These are phyloP conservation scores for Melitaea athalia DNA, from an alignment of 2,888 invertebrate genomes.

Conservation along the genomic window DNA sequence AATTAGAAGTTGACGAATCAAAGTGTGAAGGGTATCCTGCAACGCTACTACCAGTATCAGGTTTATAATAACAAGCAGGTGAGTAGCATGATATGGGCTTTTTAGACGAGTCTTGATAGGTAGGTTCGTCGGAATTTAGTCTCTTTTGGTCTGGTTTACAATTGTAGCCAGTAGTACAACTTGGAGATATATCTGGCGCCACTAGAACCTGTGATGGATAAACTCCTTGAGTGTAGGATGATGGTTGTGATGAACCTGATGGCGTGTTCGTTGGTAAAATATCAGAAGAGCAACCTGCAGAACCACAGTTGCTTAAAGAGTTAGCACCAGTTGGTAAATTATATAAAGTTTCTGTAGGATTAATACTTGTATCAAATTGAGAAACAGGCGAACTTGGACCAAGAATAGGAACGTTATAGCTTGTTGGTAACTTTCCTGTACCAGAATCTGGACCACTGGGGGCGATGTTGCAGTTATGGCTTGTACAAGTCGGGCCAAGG, in stretches of 20 bases:
- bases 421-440: slow-evolving; percentile 45
- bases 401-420: slow-evolving; percentile 49
- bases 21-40: slow-evolving; percentile 10
- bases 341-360: slow-evolving; percentile 20
- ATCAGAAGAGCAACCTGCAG: background rate
- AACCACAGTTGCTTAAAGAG: slow-evolving; percentile 10
- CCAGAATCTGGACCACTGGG: slow-evolving; percentile 31
- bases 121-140: background rate
- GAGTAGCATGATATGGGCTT: slow-evolving; percentile 40
- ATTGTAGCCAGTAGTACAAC: slow-evolving; percentile 19
- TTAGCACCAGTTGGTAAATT: slow-evolving; percentile 8
- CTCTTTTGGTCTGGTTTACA: slow-evolving; percentile 20
- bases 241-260: slow-evolving; percentile 16
- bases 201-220: slow-evolving; percentile 16
- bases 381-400: slow-evolving; percentile 38
- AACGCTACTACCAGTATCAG: slow-evolving; percentile 9
- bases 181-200: slow-evolving; percentile 5
- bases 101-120: background rate
- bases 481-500: slow-evolving; percentile 46
- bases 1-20: slow-evolving; percentile 9
- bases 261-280: background rate
- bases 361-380: slow-evolving; percentile 13
- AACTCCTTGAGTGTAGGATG: slow-evolving; percentile 34
- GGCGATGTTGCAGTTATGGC: slow-evolving; percentile 41
- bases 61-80: slow-evolving; percentile 44